Base-by-base conservation (phyloP, 2,888 invertebrate species). In the Oeneis ivallda region DNA sequence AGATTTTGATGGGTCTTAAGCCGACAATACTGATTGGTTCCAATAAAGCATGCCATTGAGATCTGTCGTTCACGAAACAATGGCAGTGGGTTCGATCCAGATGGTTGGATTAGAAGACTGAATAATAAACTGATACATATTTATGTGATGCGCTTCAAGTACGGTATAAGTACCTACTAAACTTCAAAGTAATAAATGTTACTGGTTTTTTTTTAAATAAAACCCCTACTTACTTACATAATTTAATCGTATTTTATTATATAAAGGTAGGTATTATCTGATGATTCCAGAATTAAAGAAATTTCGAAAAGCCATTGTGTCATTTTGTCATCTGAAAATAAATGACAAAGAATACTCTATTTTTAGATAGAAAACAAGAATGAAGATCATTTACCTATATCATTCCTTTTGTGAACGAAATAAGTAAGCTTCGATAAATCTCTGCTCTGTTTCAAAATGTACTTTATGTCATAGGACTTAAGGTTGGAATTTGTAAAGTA, bases 21-120 rank as follows among this genome's bases (percentile, higher is more conserved):
- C 88, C 80, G 87, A 89, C 89, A 89, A 88, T 87, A 89, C 88
- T 88, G 90, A 91, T 91, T 81, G 90, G 80, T 77, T 77, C 79
- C 85, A 85, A 91, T 91, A 86, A 86, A 89, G 73, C 82, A 82
- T 79, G 77, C 84, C 89, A 89, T 89, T 87, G 87, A 88, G 79
- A 86, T 89, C 80, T 79, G 88, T 88, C 89, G 84, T 81, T 84
- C 79, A 76, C 81, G 80, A 87, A 83, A 90, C 90, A 89, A 89
- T 86, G 78, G 78, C 68, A 64, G 72, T 71, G 72, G 79, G 79
- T 85, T 88, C 85, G 88, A 89, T 87, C 79, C 81, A 80, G 82
- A 83, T 82, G 81, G 79, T 81, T 77, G 81, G 84, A 83, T 84
- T 82, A 82, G 72, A 49, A 60, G 57, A 66, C 60, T 67, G 69